Conservation (phyloP, 2,797 vertebrate genomes). For the Gallinago stenura region DNA sequence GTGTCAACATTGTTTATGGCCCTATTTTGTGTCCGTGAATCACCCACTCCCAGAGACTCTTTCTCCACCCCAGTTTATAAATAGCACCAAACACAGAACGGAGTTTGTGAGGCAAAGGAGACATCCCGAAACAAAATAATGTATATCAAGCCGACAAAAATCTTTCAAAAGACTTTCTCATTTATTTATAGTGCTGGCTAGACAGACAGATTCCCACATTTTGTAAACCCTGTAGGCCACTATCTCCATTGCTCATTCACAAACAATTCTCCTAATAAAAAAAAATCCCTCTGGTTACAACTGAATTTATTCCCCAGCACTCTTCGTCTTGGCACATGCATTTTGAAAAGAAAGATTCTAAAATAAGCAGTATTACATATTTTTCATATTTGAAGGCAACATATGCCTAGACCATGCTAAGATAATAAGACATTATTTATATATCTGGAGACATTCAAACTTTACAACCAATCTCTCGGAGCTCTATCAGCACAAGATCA, state of each 20-base stretch:
- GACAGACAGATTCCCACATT: conserved; percentile 39
- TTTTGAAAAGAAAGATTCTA: not conserved
- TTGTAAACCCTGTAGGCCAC: not conserved
- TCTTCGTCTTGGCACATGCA: not conserved
- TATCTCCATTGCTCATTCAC: conserved; percentile 49
- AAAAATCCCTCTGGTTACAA: conserved; percentile 45
- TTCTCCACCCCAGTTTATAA: conserved; percentile 53
- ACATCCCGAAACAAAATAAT: conserved; percentile 15
- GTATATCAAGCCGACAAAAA: not conserved
- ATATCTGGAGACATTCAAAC: not conserved
- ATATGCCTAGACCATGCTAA: not conserved
- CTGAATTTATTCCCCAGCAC: conserved; percentile 37
- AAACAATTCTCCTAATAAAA: conserved; percentile 59
- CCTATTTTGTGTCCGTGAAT: conserved; percentile 56
- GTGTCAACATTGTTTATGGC: conserved; percentile 60
- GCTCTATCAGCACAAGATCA: not conserved
- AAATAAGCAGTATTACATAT: not conserved
- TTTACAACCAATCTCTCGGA: not conserved
- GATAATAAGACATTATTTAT: not conserved
- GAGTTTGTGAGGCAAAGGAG: conserved; percentile 37
- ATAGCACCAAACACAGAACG: conserved; percentile 37
- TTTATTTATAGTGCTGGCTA: conserved; percentile 46
- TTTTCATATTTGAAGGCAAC: not conserved
- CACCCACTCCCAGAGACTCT: conserved; percentile 47
- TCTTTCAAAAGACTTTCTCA: conserved; percentile 5